Conservation (phyloP, 2,113 vertebrate genomes). For the Perognathus longimembris region DNA sequence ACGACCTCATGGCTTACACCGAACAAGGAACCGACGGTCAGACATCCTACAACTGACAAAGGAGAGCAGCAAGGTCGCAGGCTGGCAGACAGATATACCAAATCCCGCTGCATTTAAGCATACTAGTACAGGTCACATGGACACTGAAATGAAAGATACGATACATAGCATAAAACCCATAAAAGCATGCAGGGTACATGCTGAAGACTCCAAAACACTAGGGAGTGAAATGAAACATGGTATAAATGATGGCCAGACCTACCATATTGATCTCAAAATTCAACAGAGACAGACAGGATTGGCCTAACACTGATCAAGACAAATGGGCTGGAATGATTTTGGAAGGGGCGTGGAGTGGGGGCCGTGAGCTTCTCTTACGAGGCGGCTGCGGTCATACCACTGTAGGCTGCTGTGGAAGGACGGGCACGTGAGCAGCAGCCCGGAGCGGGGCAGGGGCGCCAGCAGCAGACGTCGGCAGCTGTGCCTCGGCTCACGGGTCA, state of each 20-base stretch:
- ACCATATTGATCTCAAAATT: background rate
- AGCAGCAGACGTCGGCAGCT: rapidly evolving
- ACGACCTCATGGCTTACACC: background rate
- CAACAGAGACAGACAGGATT: background rate
- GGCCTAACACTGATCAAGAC: background rate
- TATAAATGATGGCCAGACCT: background rate
- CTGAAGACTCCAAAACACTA: background rate
- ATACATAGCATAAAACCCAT: background rate
- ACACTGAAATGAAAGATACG: background rate
- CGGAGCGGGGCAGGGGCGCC: no score
- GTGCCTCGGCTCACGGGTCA: background rate
- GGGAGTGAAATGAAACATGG: background rate
- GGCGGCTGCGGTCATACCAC: background rate
- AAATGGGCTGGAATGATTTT: background rate
- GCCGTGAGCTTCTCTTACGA: background rate
- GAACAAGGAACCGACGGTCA: background rate
- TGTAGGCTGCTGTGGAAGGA: rapidly evolving
- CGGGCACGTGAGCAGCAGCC: rapidly evolving
- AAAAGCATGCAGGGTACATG: background rate
- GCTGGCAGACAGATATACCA: background rate
- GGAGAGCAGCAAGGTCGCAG: background rate
- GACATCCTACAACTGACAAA: background rate
- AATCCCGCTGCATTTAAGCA: background rate
- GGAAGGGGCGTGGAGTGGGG: background rate
- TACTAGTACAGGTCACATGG: background rate